phyloP scores from a whole-genome alignment of 2,888 invertebrate genomes.

The Tortrix viridana region DNA sequence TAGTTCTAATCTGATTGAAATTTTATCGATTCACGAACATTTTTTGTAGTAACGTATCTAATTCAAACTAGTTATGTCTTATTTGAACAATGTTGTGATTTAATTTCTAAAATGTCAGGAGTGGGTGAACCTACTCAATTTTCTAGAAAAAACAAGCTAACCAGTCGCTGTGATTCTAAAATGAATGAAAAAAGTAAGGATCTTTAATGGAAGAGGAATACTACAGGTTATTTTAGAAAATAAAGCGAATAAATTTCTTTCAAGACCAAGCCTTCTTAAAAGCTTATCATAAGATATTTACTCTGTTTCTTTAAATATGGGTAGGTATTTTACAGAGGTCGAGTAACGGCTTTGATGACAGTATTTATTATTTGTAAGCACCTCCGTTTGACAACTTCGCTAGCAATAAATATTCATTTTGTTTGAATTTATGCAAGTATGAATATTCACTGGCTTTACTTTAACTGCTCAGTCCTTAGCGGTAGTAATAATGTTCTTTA shows the following conservation, averaged over 20 bases:
- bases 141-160: no score
- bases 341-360: constrained; percentile 2
- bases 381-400: constrained; percentile 3
- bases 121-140: no score
- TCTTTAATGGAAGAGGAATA: background rate
- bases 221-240: background rate
- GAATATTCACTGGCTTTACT: background rate
- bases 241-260: constrained; percentile 4
- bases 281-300: constrained; percentile 43
- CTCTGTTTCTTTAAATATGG: constrained; percentile 37
- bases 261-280: constrained; percentile 35
- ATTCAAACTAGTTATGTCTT: no score
- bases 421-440: background rate
- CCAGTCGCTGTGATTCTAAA: no score
- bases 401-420: background rate
- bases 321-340: constrained; percentile 30
- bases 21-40: no score
- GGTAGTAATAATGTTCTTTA: background rate
- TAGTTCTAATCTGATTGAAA: no score
- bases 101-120: no score
- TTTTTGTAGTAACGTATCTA: no score
- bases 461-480: background rate
- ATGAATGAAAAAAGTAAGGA: no score
- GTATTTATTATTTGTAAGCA: constrained; percentile 4
- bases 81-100: no score